These are phyloP conservation scores for Pelusios castaneus DNA, from an alignment of 2,113 vertebrate genomes.

Conservation along the genomic window DNA sequence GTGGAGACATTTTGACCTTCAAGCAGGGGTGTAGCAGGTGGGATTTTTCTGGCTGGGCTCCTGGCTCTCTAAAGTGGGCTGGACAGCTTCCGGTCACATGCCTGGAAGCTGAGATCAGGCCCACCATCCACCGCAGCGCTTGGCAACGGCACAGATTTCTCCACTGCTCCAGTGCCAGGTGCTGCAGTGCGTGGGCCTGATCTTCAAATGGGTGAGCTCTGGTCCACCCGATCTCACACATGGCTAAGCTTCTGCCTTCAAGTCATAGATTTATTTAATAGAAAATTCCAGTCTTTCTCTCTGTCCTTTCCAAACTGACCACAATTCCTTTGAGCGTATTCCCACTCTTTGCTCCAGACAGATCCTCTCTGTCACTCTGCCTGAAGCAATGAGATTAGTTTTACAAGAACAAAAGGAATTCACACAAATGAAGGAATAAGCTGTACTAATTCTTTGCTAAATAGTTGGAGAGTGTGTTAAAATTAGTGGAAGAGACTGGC, in stretches of 20 bases:
- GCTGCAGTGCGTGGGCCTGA: too few species aligned
- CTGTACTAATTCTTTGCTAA: background rate
- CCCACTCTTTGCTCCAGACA: background rate
- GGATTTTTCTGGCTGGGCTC: too few species aligned
- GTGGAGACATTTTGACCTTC: background rate
- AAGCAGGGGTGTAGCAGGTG: too few species aligned
- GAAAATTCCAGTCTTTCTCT: background rate
- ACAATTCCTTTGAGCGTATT: background rate
- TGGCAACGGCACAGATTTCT: too few species aligned
- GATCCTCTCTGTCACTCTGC: background rate
- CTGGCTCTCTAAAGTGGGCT: too few species aligned
- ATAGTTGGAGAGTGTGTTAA: background rate
- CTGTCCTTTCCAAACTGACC: background rate
- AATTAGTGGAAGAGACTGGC: rapidly evolving
- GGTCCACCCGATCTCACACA: too few species aligned
- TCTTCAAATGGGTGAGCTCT: too few species aligned
- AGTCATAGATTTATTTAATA: background rate
- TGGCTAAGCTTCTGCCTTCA: background rate
- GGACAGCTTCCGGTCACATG: too few species aligned
- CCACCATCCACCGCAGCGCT: too few species aligned
- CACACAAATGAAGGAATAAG: rapidly evolving
- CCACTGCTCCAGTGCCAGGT: too few species aligned
- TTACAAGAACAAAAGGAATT: background rate
- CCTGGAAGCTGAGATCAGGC: too few species aligned
- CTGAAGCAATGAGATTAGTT: background rate